Percentiles rank a stretch among this genome's conserved stretches.
phyloP scores from a whole-genome alignment of 2,888 invertebrate genomes.

The Perizoma flavofasciatum region DNA sequence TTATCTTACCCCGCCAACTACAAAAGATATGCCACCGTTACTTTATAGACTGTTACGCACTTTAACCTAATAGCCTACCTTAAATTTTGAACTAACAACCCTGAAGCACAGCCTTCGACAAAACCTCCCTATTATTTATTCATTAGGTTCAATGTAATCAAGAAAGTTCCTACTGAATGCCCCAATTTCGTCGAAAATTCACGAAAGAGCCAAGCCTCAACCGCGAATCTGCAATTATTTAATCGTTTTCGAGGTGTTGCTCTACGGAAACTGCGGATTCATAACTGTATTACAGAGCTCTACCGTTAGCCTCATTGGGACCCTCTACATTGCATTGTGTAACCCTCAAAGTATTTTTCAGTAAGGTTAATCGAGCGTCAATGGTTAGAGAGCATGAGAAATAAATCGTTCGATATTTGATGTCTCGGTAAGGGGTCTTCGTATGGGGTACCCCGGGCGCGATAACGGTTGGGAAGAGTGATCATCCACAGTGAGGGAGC shows the following conservation, averaged over 20 bases:
- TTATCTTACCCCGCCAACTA: neutral
- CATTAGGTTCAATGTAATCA: conserved; percentile 68
- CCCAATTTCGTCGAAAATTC: conserved; percentile 70
- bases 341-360: neutral
- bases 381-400: conserved; percentile 43
- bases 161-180: conserved; percentile 65
- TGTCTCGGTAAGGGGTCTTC: conserved; percentile 55
- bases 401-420: conserved; percentile 37
- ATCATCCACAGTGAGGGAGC: conserved; percentile 65
- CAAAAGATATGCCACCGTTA: conserved; percentile 25
- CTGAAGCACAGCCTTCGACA: conserved; percentile 46
- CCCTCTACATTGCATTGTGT: conserved; percentile 38
- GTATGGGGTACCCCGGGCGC: conserved; percentile 73
- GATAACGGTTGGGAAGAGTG: conserved; percentile 72
- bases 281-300: conserved; percentile 51
- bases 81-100: conserved; percentile 46
- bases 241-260: conserved; percentile 75
- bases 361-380: conserved; percentile 30
- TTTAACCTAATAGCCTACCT: conserved; percentile 31
- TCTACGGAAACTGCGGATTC: conserved; percentile 65
- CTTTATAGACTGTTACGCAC: conserved; percentile 35
- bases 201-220: conserved; percentile 63
- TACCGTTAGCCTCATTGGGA: conserved; percentile 12
- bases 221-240: conserved; percentile 76
- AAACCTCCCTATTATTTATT: conserved; percentile 64